Evolutionary conservation across 1,140 invertebrate genomes (phyloP).

Genomic region (Monochamus saltuarius): DNA sequence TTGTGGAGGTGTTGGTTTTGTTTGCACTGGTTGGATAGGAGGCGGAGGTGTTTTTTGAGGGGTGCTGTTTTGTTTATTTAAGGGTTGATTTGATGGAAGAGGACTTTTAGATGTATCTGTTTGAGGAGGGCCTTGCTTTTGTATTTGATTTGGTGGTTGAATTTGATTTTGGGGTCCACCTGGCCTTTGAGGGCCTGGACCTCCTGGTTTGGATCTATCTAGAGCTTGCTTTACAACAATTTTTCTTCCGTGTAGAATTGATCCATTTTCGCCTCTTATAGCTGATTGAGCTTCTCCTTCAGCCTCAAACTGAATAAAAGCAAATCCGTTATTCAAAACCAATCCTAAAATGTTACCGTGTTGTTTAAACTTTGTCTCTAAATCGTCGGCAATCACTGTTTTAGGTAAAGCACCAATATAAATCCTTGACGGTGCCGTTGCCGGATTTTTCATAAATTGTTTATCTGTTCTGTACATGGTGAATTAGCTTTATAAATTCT

Average conservation of each 20-base stretch:
- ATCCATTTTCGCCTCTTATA: slow-evolving; percentile 68
- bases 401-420: slow-evolving; percentile 74
- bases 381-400: slow-evolving; percentile 62
- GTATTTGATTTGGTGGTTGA: slow-evolving; percentile 17
- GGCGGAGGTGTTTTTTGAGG: slow-evolving; percentile 10
- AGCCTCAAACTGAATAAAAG: slow-evolving; percentile 80
- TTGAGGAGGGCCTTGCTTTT: slow-evolving; percentile 11
- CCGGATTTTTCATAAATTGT: slow-evolving; percentile 65
- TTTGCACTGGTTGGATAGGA: slow-evolving; percentile 9
- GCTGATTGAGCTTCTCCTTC: slow-evolving; percentile 73
- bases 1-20: not conserved
- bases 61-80: not conserved
- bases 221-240: slow-evolving; percentile 61
- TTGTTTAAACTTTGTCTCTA: slow-evolving; percentile 72
- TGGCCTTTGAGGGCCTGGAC: not conserved
- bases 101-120: not conserved
- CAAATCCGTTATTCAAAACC: slow-evolving; percentile 74
- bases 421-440: slow-evolving; percentile 68
- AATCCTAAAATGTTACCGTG: slow-evolving; percentile 74
- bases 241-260: slow-evolving; percentile 68
- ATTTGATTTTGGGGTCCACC: slow-evolving; percentile 13
- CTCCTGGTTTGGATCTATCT: slow-evolving; percentile 37
- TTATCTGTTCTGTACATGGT: slow-evolving; percentile 51
- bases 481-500: not conserved
- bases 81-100: not conserved